phyloP scores from a whole-genome alignment of 2,797 vertebrate genomes.

The Pangasius sanitwongsei region DNA sequence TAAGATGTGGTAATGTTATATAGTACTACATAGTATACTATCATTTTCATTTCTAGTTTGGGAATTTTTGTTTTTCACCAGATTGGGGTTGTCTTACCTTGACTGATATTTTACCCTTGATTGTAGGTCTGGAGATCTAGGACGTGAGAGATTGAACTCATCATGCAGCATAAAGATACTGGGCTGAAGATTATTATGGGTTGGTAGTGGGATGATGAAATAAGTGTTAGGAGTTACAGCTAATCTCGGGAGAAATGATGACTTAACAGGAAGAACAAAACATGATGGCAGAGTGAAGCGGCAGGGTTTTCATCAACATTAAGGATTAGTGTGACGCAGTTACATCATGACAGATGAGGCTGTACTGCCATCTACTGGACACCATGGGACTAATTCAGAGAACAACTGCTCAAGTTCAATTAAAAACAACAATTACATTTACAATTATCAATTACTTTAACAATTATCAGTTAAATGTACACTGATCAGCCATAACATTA shows the following conservation, averaged over 20 bases:
- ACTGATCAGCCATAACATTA: no score
- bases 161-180: constrained; percentile 70
- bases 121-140: constrained; percentile 79
- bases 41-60: not conserved
- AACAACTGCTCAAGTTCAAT: not conserved
- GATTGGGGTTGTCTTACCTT: constrained; percentile 70
- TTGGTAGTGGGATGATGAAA: constrained; percentile 28
- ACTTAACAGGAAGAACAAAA: constrained; percentile 14
- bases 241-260: not conserved
- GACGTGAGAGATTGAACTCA: constrained; percentile 77
- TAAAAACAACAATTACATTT: not conserved
- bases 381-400: no score
- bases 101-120: constrained; percentile 77
- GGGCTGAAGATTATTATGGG: constrained; percentile 50
- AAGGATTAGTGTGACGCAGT: not conserved
- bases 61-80: not conserved
- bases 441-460: no score
- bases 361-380: constrained; percentile 26
- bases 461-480: no score
- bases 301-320: not conserved
- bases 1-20: not conserved
- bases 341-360: not conserved
- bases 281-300: not conserved
- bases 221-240: constrained; percentile 22
- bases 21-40: not conserved